These are phyloP conservation scores for Leptinotarsa texana DNA, from an alignment of 1,140 invertebrate species.

Conservation along the genomic window DNA sequence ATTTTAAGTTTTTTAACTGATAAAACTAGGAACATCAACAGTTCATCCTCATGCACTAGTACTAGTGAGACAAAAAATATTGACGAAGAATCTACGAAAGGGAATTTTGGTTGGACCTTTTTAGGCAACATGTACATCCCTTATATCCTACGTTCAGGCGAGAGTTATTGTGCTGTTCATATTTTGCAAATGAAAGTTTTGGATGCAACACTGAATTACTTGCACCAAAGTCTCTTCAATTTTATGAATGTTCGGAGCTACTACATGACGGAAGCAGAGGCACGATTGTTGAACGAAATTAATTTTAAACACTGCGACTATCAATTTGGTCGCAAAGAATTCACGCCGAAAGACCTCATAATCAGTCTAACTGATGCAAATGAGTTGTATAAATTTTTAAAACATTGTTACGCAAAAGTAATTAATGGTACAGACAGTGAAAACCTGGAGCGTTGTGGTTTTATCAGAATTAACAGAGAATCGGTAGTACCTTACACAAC, in stretches of 20 bases:
- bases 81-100: conserved; percentile 80
- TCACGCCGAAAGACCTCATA: conserved; percentile 87
- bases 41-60: conserved; percentile 25
- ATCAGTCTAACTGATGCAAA: conserved; percentile 83
- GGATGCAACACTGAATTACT: conserved; percentile 80
- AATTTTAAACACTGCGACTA: conserved; percentile 90
- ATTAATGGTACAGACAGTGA: conserved; percentile 66
- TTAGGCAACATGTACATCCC: conserved; percentile 85
- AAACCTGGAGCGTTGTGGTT: conserved; percentile 83
- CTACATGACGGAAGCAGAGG: conserved; percentile 89
- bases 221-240: conserved; percentile 81
- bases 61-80: conserved; percentile 45
- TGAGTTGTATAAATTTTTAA: conserved; percentile 89
- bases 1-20: conserved; percentile 45
- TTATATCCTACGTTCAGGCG: conserved; percentile 79
- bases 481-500: conserved; percentile 92
- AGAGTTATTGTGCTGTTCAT: conserved; percentile 89
- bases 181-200: conserved; percentile 87
- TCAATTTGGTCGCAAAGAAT: conserved; percentile 87
- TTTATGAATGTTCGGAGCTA: conserved; percentile 91
- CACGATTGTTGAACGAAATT: conserved; percentile 90
- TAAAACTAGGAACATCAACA: conserved; percentile 39
- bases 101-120: conserved; percentile 87
- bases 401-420: conserved; percentile 84
- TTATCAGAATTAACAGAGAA: conserved; percentile 92